Conservation (phyloP, 1,140 invertebrate species). For the Magallana gigas region DNA sequence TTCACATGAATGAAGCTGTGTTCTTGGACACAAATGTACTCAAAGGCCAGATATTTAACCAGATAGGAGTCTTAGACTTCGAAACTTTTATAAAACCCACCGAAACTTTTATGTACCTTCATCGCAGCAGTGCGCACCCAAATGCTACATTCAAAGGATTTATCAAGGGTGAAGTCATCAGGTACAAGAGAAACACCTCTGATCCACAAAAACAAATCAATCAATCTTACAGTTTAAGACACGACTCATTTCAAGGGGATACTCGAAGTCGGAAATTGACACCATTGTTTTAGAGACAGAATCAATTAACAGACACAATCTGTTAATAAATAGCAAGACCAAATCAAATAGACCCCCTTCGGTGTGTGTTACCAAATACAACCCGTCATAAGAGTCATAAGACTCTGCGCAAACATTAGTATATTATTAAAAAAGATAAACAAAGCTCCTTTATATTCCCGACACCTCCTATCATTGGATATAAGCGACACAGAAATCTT, state of each 20-base stretch:
- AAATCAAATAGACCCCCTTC: neutral
- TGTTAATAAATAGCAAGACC: neutral
- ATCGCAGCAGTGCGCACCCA: neutral
- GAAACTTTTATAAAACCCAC: slow-evolving; percentile 19
- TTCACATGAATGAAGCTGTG: neutral
- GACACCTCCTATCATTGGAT: neutral
- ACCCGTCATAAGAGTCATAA: neutral
- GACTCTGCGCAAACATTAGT: neutral
- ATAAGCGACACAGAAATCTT: neutral
- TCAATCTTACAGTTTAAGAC: neutral
- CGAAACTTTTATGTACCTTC: slow-evolving; percentile 21
- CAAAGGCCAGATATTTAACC: slow-evolving; percentile 27
- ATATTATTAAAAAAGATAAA: neutral
- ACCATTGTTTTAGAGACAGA: neutral
- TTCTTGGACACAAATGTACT: slow-evolving; percentile 11
- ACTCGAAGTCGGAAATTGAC: neutral
- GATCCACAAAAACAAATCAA: neutral
- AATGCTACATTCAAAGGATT: slow-evolving; percentile 32
- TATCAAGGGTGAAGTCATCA: slow-evolving; percentile 19
- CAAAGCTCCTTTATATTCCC: neutral
- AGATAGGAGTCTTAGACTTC: neutral
- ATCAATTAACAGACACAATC: neutral
- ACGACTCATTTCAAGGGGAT: neutral
- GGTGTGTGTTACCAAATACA: neutral
- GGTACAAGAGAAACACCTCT: slow-evolving; percentile 11